Evolutionary conservation across 1,140 invertebrate species (phyloP), one percentile per base, ranked within the genome.

Genomic region (Calephelis nemesis): DNA sequence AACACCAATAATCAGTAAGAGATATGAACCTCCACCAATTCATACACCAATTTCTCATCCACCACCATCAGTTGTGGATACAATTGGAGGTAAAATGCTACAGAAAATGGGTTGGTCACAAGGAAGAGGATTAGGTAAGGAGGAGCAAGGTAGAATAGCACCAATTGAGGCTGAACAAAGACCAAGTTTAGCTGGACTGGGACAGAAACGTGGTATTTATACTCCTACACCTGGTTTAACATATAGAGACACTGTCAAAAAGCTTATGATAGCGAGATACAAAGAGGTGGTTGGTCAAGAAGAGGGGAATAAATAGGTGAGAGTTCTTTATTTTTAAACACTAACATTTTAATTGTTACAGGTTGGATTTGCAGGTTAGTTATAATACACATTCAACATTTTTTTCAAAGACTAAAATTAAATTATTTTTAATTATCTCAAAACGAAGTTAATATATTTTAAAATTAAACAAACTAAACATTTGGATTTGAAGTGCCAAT

Each of bases 71-170:
- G 95, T 94, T 0, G 93, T 94, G 68, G 92, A 93, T 45, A 96
- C 95, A 0, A 97, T 99, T 62, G 96, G 96, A 12, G 95, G 96
- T 0, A 97, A 97, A 88, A 93, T 99, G 76, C 87, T 99, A 52
- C 98, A 99, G 90, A 99, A 98, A 92, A 99, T 99, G 98, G 99
- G 99, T 0, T 99, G 99, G 98, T 96, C 95, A 7, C 97, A 98
- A 87, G 99, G 98, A 1, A 95, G 97, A 94, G 99, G 99, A 0
- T 92, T 99, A 10, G 99, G 98, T 5, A 97, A 97, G 84, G 93
- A 94, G 47, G 97, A 98, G 84, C 98, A 99, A 92, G 98, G 98
- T n/a, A 94, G 97, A 76, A 97, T 97, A 7, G 96, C 95, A 62
- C 98, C 98, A 62, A 97, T 99, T 71, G 96, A 98, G 92, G 96